Evolutionary conservation across 2,113 vertebrate genomes (phyloP).

Genomic region (Nibea albiflora): DNA sequence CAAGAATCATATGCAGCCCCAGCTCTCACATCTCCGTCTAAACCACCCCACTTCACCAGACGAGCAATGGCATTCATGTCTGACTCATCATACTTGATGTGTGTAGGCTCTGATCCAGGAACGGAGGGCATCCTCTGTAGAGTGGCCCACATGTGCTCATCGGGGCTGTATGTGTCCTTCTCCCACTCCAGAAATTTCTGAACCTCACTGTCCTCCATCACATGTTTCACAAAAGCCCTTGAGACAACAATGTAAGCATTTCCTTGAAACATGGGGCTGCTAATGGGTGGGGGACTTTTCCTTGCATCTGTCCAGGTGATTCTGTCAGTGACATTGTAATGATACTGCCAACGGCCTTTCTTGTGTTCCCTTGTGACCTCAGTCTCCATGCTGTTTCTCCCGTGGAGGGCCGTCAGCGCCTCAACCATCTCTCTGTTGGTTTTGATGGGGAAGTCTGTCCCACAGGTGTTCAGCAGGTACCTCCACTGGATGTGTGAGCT

Average conservation of each 20-base stretch:
- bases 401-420: constrained; percentile 84
- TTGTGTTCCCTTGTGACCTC: constrained; percentile 81
- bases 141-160: constrained; percentile 95
- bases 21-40: constrained; percentile 82
- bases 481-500: constrained; percentile 84
- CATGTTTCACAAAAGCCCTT: constrained; percentile 86
- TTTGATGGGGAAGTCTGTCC: constrained; percentile 94
- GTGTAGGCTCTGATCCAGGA: constrained; percentile 85
- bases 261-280: constrained; percentile 87
- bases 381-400: constrained; percentile 90
- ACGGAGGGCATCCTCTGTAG: constrained; percentile 87
- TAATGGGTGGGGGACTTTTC: constrained; percentile 84
- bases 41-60: constrained; percentile 87
- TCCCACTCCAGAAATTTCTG: constrained; percentile 88
- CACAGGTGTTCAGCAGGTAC: constrained; percentile 94
- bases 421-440: constrained; percentile 90
- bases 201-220: constrained; percentile 76
- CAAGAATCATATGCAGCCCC: constrained; percentile 90
- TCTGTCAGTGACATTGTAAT: constrained; percentile 60
- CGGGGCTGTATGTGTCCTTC: constrained; percentile 93
- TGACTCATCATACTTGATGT: constrained; percentile 85
- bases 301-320: constrained; percentile 53
- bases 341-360: constrained; percentile 85
- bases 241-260: constrained; percentile 89
- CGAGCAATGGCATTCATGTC: constrained; percentile 90